Percentiles rank a stretch among this genome's conserved stretches.
phyloP scores from a whole-genome alignment of 2,888 invertebrate genomes.

The Stenichneumon culpator region DNA sequence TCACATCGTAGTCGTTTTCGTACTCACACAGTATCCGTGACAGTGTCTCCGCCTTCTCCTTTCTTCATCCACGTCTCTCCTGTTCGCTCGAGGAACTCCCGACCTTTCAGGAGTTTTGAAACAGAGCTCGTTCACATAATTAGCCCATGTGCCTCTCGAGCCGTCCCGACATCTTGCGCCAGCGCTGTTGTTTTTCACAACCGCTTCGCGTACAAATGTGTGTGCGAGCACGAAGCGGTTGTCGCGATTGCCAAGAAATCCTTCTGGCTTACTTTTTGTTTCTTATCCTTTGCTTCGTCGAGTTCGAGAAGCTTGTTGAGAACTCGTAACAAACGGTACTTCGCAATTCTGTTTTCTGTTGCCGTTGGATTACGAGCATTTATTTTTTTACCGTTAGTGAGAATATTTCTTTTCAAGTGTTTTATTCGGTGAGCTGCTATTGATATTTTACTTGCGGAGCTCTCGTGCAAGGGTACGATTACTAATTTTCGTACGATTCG shows the following conservation, averaged over 20 bases:
- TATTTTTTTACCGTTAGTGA: no score
- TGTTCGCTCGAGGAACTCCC: not conserved
- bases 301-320: not conserved
- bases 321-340: no score
- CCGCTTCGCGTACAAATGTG: constrained; percentile 17
- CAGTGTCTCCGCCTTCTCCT: not conserved
- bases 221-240: constrained; percentile 1
- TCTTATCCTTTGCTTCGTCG: not conserved
- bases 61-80: not conserved
- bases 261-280: constrained; percentile 18
- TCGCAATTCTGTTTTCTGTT: no score
- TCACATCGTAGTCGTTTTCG: not conserved
- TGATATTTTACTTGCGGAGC: no score
- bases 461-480: no score
- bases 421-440: no score
- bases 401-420: no score
- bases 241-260: constrained; percentile 39
- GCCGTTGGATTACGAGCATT: no score
- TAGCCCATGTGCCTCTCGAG: constrained; percentile 37
- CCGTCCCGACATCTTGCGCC: not conserved
- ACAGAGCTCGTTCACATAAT: constrained; percentile 46
- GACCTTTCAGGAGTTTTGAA: constrained; percentile 44
- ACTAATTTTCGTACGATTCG: no score
- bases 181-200: not conserved
- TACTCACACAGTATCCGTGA: not conserved